These are phyloP conservation scores for Parasteatoda tepidariorum DNA, from an alignment of 1,140 invertebrate genomes.

Conservation along the genomic window DNA sequence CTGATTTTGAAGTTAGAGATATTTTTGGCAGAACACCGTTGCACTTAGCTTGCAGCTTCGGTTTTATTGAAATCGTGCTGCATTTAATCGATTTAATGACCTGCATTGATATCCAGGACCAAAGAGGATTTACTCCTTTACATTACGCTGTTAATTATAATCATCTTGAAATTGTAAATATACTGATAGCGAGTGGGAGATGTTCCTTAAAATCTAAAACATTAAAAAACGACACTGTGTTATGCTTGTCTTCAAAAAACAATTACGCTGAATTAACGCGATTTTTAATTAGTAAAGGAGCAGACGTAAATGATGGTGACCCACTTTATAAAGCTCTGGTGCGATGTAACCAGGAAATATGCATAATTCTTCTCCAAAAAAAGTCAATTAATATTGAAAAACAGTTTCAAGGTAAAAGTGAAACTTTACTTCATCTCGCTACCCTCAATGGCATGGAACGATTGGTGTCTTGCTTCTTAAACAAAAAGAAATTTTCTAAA, in stretches of 20 bases:
- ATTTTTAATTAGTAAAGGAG: slow-evolving; percentile 15
- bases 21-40: not conserved
- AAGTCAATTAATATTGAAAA: not conserved
- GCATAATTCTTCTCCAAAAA: not conserved
- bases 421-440: not conserved
- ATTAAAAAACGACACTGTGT: not conserved
- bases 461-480: not conserved
- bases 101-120: not conserved
- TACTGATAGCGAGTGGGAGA: not conserved
- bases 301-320: not conserved
- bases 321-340: not conserved
- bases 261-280: slow-evolving; percentile 3
- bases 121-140: not conserved
- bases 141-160: not conserved
- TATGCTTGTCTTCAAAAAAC: not conserved
- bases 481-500: not conserved
- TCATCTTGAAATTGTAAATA: not conserved
- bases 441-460: no score
- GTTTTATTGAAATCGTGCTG: not conserved
- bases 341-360: not conserved
- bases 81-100: not conserved
- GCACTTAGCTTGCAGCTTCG: not conserved
- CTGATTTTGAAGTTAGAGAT: not conserved
- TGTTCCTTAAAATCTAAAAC: not conserved
- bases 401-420: not conserved